A percentile compares a stretch with the other conserved stretches of the same genome.
Conservation (phyloP, 2,888 invertebrate species). For the Melolontha melolontha region DNA sequence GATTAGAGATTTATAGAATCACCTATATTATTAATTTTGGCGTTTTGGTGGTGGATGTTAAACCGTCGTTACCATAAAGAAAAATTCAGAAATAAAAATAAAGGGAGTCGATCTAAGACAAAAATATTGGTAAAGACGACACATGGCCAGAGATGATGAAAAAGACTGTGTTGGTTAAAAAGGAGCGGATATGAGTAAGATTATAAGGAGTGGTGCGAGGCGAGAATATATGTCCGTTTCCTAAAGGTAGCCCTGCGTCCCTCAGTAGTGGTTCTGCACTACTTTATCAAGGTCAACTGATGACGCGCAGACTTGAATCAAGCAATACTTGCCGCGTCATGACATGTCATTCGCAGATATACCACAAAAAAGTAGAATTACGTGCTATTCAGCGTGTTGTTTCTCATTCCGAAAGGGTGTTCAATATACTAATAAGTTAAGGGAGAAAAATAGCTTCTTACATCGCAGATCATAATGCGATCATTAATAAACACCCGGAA, state of each 20-base stretch:
- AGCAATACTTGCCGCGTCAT: slow-evolving; percentile 96
- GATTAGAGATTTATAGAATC: no score
- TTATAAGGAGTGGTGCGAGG: slow-evolving; percentile 80
- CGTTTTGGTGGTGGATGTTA: slow-evolving; percentile 96
- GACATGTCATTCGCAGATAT: slow-evolving; percentile 92
- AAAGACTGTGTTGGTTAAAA: slow-evolving; percentile 91
- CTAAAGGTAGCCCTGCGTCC: slow-evolving; percentile 63
- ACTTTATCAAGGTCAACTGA: slow-evolving; percentile 71
- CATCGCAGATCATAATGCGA: no score
- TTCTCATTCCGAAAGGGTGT: slow-evolving; percentile 91
- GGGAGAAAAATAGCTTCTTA: no score
- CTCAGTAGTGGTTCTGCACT: slow-evolving; percentile 65
- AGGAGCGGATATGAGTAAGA: slow-evolving; percentile 80
- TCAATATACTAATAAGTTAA: no score
- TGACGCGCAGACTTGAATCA: slow-evolving; percentile 87
- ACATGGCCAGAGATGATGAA: slow-evolving; percentile 77
- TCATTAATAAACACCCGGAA: no score
- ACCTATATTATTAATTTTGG: no score
- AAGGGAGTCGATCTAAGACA: slow-evolving; percentile 80
- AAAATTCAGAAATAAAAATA: slow-evolving; percentile 87
- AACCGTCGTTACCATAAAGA: slow-evolving; percentile 89
- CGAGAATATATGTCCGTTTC: slow-evolving; percentile 71
- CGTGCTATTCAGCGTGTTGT: slow-evolving; percentile 92
- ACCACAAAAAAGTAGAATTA: slow-evolving; percentile 91
- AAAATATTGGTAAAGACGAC: slow-evolving; percentile 76